These are phyloP conservation scores for Armadillidium nasatum DNA, from an alignment of 1,140 invertebrate genomes.

Conservation along the genomic window DNA sequence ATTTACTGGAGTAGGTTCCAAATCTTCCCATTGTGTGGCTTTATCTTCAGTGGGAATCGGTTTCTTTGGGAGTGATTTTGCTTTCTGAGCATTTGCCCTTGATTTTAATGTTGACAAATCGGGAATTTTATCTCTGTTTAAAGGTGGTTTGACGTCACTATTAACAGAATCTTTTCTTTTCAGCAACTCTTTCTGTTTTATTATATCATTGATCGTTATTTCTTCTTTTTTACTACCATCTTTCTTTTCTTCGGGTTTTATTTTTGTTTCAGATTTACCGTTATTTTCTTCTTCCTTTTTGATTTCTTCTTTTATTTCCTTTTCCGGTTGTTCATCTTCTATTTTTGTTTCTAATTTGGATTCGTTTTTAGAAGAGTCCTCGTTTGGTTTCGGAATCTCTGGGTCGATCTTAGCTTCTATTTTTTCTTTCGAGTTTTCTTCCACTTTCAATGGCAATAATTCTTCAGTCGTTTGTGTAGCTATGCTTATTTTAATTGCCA, in stretches of 20 bases:
- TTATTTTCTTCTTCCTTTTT: neutral
- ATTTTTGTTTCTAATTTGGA: neutral
- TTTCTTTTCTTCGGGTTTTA: constrained; percentile 1
- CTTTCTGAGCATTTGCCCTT: neutral
- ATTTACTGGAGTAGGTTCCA: neutral
- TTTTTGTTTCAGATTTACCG: neutral
- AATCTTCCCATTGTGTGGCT: neutral
- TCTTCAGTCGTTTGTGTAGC: constrained; percentile 7
- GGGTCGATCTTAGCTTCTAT: constrained; percentile 16
- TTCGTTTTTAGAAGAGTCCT: neutral
- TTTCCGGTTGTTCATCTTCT: neutral
- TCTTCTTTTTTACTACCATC: constrained; percentile 15
- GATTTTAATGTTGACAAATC: neutral
- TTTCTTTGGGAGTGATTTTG: neutral
- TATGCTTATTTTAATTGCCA: too few species aligned
- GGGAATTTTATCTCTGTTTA: neutral
- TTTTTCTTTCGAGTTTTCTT: constrained; percentile 27
- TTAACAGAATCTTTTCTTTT: neutral
- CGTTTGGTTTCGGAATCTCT: neutral
- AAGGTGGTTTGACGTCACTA: neutral
- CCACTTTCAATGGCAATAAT: constrained; percentile 7
- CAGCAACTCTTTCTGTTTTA: neutral
- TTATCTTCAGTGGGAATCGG: neutral
- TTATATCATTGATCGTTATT: constrained; percentile 11
- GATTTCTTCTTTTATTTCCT: neutral